Conservation (phyloP, 92 coral and sea anemone species). For the Anthopleura xanthogrammica region DNA sequence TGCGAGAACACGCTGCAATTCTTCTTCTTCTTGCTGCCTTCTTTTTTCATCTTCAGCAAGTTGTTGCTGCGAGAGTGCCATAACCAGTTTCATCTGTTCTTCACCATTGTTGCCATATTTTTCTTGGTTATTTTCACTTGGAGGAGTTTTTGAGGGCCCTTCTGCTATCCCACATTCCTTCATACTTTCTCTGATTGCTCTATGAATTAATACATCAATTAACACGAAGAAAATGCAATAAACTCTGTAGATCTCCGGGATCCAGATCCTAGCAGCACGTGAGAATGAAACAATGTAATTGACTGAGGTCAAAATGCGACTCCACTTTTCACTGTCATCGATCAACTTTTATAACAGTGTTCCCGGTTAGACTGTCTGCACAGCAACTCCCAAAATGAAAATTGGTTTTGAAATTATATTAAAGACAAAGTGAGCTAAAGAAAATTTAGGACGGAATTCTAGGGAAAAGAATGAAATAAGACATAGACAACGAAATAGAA, state of each 20-base stretch:
- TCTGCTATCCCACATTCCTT: conserved; percentile 40
- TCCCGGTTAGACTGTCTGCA: no score
- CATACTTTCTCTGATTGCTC: conserved; percentile 94
- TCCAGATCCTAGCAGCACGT: no score
- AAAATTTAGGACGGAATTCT: no score
- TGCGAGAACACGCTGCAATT: conserved; percentile 68
- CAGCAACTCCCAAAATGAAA: neutral
- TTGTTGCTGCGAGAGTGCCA: conserved; percentile 91
- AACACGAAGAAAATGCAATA: no score
- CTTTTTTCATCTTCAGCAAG: conserved; percentile 66
- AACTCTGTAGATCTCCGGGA: no score
- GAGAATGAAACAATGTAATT: no score
- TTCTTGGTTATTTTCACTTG: conserved; percentile 20
- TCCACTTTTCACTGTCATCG: no score
- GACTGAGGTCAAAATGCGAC: no score
- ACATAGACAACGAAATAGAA: neutral
- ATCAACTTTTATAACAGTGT: no score
- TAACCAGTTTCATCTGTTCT: conserved; percentile 85
- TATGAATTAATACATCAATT: neutral
- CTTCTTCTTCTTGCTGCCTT: conserved; percentile 77
- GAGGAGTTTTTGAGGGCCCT: conserved; percentile 29
- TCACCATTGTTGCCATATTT: conserved; percentile 47
- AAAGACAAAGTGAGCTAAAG: neutral
- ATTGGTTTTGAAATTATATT: neutral
- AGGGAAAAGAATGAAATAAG: no score